Conservation (phyloP, 2,797 vertebrate genomes). For the Myotis planiceps region DNA sequence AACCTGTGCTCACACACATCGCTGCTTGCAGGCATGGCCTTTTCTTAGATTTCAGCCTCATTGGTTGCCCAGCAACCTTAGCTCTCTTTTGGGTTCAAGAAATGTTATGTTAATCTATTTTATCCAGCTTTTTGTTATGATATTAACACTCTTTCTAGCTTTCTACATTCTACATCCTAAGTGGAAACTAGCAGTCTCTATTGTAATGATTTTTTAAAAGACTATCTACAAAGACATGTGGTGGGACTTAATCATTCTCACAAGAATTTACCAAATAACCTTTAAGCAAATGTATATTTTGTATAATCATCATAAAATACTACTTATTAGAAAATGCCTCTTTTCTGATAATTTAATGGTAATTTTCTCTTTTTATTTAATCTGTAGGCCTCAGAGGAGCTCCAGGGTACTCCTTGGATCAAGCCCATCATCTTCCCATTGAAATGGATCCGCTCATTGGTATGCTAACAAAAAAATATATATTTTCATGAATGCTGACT, state of each 20-base stretch:
- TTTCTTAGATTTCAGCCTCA: not conserved
- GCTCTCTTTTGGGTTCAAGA: not conserved
- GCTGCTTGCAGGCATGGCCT: not conserved
- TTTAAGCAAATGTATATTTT: not conserved
- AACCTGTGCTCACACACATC: fast-evolving
- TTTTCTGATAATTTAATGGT: not conserved
- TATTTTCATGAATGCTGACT: conserved; percentile 55
- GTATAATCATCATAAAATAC: not conserved
- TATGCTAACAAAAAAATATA: conserved; percentile 83
- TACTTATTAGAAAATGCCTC: not conserved
- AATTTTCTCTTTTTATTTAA: conserved; percentile 55
- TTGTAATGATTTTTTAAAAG: not conserved
- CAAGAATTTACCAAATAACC: not conserved
- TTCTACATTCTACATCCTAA: not conserved
- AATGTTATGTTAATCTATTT: not conserved
- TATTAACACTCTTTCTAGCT: not conserved
- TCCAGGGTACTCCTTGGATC: conserved; percentile 97
- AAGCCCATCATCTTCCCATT: conserved; percentile 98
- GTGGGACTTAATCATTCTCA: not conserved
- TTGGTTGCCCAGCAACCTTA: not conserved
- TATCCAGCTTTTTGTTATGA: not conserved
- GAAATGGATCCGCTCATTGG: conserved; percentile 98
- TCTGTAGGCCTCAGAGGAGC: conserved; percentile 94
- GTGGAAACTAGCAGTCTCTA: not conserved
- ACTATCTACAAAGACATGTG: not conserved